Conservation (phyloP, 2,113 vertebrate species). For the Polypterus senegalus region DNA sequence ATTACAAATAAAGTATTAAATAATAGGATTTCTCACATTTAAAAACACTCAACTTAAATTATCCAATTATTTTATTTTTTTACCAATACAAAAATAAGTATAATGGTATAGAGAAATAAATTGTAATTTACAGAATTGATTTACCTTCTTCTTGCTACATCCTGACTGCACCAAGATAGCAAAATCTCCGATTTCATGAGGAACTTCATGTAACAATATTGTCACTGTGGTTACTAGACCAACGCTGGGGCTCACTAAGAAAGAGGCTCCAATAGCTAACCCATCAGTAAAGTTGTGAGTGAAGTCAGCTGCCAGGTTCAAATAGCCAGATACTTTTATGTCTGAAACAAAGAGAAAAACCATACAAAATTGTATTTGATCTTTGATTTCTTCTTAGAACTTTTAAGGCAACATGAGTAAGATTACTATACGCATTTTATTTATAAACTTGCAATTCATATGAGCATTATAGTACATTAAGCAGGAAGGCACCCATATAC, state of each 20-base stretch:
- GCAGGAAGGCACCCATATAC: too few species aligned
- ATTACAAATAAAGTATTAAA: background rate
- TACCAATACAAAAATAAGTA: too few species aligned
- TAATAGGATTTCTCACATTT: background rate
- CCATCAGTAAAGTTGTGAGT: slow-evolving; percentile 85
- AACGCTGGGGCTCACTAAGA: slow-evolving; percentile 58
- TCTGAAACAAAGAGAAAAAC: slow-evolving; percentile 30
- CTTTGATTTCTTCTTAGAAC: too few species aligned
- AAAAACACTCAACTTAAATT: background rate
- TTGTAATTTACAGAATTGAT: slow-evolving; percentile 4
- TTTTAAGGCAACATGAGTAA: too few species aligned
- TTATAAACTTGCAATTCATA: too few species aligned
- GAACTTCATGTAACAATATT: slow-evolving; percentile 80
- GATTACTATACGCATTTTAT: too few species aligned
- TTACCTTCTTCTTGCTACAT: slow-evolving; percentile 79
- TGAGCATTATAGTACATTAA: too few species aligned
- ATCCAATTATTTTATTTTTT: too few species aligned
- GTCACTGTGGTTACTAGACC: slow-evolving; percentile 75
- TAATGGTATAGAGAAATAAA: background rate
- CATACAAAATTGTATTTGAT: background rate
- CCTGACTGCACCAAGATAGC: slow-evolving; percentile 84
- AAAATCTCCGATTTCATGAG: slow-evolving; percentile 86
- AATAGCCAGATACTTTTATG: slow-evolving; percentile 73
- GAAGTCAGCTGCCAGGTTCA: slow-evolving; percentile 81
- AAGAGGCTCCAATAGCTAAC: slow-evolving; percentile 79